Evolutionary conservation across 2,888 invertebrate genomes (phyloP).

Genomic region (Enchytraeus crypticus): DNA sequence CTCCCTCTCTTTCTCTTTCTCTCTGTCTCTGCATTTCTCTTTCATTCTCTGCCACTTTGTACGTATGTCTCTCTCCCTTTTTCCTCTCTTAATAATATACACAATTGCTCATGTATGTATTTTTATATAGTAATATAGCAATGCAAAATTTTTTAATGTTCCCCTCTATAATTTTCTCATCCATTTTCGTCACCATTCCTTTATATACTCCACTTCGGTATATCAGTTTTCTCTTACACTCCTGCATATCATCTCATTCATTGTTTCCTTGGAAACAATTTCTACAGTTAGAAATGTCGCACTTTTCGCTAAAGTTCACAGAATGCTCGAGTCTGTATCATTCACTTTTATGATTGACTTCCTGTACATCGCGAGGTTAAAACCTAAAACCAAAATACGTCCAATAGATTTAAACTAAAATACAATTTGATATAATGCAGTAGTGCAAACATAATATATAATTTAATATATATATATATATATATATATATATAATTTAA

Average conservation of each 20-base stretch:
- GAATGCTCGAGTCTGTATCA: too few relatives aligned
- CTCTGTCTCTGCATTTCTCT: slow-evolving; percentile 14
- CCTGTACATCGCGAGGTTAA: too few relatives aligned
- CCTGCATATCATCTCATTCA: not conserved
- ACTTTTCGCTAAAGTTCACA: too few relatives aligned
- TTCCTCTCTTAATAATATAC: slow-evolving; percentile 2
- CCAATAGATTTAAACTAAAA: too few relatives aligned
- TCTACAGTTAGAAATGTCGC: too few relatives aligned
- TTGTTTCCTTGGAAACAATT: too few relatives aligned
- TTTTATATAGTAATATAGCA: not conserved
- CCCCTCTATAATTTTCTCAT: not conserved
- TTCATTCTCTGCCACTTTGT: slow-evolving; percentile 14
- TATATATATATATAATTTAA: too few relatives aligned
- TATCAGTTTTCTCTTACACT: not conserved
- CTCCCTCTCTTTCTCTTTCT: slow-evolving; percentile 14
- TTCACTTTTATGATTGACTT: too few relatives aligned
- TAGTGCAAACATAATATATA: too few relatives aligned
- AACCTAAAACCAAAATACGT: too few relatives aligned
- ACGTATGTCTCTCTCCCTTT: slow-evolving; percentile 3
- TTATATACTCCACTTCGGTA: not conserved
- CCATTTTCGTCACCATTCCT: not conserved
- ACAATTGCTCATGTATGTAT: not conserved
- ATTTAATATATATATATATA: too few relatives aligned
- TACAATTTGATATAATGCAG: too few relatives aligned
- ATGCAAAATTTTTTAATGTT: not conserved